These are phyloP conservation scores for Symphodus melops DNA, from an alignment of 2,113 vertebrate genomes.

Conservation along the genomic window DNA sequence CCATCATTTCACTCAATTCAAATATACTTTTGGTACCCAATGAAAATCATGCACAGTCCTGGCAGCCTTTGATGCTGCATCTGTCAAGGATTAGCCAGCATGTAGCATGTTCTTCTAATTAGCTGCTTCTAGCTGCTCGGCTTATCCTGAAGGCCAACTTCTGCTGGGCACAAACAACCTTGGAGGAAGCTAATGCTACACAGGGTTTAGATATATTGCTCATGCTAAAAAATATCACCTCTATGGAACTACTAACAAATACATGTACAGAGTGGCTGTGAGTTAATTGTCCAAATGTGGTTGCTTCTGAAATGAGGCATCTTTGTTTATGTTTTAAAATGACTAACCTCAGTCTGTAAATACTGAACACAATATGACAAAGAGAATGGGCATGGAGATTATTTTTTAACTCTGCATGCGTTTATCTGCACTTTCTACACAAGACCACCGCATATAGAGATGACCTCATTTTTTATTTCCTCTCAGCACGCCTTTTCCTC, in stretches of 20 bases:
- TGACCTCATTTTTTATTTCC: conserved; percentile 35
- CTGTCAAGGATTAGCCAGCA: conserved; percentile 71
- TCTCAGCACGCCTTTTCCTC: conserved; percentile 14
- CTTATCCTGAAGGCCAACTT: conserved; percentile 47
- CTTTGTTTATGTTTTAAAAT: neutral
- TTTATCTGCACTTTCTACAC: neutral
- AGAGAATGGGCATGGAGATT: neutral
- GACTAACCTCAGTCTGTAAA: conserved; percentile 10
- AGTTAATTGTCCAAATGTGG: neutral
- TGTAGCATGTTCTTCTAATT: conserved; percentile 76
- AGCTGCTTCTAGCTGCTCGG: conserved; percentile 61
- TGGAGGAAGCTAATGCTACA: conserved; percentile 35
- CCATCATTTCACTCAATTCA: conserved; percentile 48
- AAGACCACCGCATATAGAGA: neutral
- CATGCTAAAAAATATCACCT: neutral
- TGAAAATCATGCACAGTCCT: conserved; percentile 46
- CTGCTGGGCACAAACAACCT: conserved; percentile 53
- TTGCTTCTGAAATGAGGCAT: neutral
- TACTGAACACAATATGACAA: conserved; percentile 8
- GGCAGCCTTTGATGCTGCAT: conserved; percentile 68
- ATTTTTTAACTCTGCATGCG: neutral
- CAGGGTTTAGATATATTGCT: neutral
- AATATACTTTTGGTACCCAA: conserved; percentile 54
- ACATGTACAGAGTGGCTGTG: neutral
- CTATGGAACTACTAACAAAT: conserved; percentile 1